A percentile compares a stretch with the other conserved stretches of the same genome.
phyloP scores from a whole-genome alignment of 2,113 vertebrate species.

The Oncorhynchus mykiss region DNA sequence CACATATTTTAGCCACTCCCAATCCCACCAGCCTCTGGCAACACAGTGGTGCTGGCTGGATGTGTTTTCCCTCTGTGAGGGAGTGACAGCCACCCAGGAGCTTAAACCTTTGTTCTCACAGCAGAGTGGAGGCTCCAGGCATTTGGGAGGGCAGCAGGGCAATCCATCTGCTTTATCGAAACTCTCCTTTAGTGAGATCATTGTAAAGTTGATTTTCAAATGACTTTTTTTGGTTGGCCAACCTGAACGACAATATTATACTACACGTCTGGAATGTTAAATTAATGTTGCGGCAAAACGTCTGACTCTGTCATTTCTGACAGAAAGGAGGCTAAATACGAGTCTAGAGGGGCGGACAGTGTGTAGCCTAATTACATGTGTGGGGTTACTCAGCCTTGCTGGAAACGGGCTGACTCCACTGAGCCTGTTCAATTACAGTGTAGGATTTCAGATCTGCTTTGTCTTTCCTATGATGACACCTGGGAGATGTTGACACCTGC shows the following conservation, averaged over 20 bases:
- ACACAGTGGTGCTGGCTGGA: not conserved
- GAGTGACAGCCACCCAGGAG: slow-evolving; percentile 14
- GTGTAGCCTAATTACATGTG: slow-evolving; percentile 43
- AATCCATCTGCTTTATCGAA: not conserved
- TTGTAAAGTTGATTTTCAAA: not conserved
- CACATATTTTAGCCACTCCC: not conserved
- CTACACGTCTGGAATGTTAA: slow-evolving; percentile 13
- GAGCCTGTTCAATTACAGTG: slow-evolving; percentile 50
- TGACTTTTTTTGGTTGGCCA: not conserved
- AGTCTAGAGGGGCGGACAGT: not conserved
- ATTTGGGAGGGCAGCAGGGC: not conserved
- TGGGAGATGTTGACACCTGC: slow-evolving; percentile 42
- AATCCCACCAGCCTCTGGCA: not conserved
- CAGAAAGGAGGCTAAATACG: slow-evolving; percentile 25
- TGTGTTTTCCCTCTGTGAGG: slow-evolving; percentile 16
- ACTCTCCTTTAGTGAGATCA: slow-evolving; percentile 16
- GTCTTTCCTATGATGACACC: slow-evolving; percentile 34
- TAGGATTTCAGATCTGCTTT: slow-evolving; percentile 34
- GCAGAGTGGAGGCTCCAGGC: slow-evolving; percentile 5
- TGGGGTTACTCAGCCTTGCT: slow-evolving; percentile 32
- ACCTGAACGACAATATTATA: slow-evolving; percentile 5
- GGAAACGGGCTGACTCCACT: slow-evolving; percentile 48
- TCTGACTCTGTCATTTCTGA: slow-evolving; percentile 19
- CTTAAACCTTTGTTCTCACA: slow-evolving; percentile 13
- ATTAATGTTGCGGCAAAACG: slow-evolving; percentile 21